Evolutionary conservation across 2,113 vertebrate genomes (phyloP).

Genomic region (Lepisosteus oculatus): DNA sequence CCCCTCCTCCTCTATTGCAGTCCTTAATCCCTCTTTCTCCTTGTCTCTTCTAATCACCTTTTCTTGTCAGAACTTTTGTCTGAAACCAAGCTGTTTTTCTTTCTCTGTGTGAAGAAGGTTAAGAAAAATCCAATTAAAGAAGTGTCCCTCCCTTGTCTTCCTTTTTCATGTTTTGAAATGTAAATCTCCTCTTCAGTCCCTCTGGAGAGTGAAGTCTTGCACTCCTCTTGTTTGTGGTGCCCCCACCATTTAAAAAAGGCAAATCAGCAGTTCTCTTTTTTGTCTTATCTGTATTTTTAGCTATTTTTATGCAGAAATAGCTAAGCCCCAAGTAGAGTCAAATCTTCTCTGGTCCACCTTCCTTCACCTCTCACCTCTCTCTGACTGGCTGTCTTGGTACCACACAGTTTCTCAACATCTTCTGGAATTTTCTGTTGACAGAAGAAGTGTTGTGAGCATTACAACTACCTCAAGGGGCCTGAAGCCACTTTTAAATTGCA

Average conservation of each 20-base stretch:
- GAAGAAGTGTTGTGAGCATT: too few relatives aligned
- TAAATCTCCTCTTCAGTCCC: neutral
- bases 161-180: constrained; percentile 9
- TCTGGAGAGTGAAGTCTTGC: constrained; percentile 1
- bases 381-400: neutral
- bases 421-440: too few relatives aligned
- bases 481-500: too few relatives aligned
- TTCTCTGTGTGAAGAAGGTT: too few relatives aligned
- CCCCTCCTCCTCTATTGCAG: neutral
- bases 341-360: constrained; percentile 9
- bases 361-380: neutral
- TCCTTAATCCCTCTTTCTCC: too few relatives aligned
- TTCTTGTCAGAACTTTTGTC: constrained; percentile 1
- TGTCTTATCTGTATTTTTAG: too few relatives aligned
- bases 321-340: constrained; percentile 1
- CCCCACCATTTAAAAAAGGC: constrained; percentile 28
- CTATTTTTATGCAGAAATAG: too few relatives aligned
- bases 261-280: constrained; percentile 28
- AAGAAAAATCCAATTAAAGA: constrained; percentile 11
- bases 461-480: too few relatives aligned
- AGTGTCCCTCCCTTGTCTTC: neutral
- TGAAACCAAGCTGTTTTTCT: neutral
- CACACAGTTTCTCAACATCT: too few relatives aligned
- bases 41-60: neutral
- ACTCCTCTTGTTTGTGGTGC: constrained; percentile 22